phyloP scores from a whole-genome alignment of 2,113 vertebrate species.

The Aspiorhynchus laticeps region DNA sequence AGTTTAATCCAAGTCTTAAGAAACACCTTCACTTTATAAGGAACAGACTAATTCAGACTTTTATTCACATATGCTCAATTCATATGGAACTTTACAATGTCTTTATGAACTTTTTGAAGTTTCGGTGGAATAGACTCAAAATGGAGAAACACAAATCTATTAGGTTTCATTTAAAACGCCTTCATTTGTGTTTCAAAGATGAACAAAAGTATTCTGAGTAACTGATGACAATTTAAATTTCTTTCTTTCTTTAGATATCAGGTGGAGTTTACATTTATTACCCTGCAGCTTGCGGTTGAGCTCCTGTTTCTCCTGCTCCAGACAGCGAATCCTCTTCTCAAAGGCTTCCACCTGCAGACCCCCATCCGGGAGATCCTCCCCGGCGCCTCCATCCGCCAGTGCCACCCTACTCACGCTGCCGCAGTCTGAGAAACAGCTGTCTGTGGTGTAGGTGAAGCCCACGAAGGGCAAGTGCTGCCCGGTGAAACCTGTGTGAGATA shows the following conservation, averaged over 20 bases:
- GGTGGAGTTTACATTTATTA: slow-evolving; percentile 57
- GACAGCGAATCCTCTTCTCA: slow-evolving; percentile 85
- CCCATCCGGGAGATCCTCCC: slow-evolving; percentile 73
- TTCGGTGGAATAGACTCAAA: too few relatives aligned
- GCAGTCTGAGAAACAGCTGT: slow-evolving; percentile 90
- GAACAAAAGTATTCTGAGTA: background rate
- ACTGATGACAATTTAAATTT: background rate
- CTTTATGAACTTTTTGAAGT: too few relatives aligned
- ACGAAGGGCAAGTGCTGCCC: slow-evolving; percentile 95
- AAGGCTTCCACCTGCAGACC: slow-evolving; percentile 88
- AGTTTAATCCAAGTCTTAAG: background rate
- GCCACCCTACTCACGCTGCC: slow-evolving; percentile 72
- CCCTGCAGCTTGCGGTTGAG: slow-evolving; percentile 91
- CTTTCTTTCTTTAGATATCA: background rate
- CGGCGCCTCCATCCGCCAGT: slow-evolving; percentile 67
- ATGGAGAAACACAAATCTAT: background rate
- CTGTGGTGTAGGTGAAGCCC: slow-evolving; percentile 95
- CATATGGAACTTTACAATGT: too few relatives aligned
- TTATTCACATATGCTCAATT: background rate
- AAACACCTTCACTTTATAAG: too few relatives aligned
- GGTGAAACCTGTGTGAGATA: slow-evolving; percentile 90
- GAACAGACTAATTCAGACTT: background rate
- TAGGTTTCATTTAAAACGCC: background rate
- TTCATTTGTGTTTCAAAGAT: slow-evolving; percentile 11
- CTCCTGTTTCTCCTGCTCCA: slow-evolving; percentile 95